phyloP scores from a whole-genome alignment of 2,797 vertebrate species.

The Miichthys miiuy region DNA sequence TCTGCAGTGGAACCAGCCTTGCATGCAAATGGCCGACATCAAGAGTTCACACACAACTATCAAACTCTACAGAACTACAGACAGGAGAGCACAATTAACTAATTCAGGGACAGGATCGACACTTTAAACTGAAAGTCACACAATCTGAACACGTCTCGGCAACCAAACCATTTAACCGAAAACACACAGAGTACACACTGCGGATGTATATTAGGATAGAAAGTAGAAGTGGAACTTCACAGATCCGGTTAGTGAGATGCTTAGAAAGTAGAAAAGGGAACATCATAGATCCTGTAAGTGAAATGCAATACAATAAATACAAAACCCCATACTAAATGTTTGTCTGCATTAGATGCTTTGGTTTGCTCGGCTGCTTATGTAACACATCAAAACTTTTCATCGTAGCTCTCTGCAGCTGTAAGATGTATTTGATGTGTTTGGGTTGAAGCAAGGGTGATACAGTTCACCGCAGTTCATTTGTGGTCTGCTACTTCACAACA shows the following conservation, averaged over 20 bases:
- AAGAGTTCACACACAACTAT: conserved; percentile 73
- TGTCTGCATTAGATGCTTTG: background rate
- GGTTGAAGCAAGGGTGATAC: background rate
- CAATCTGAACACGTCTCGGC: background rate
- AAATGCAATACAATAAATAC: background rate
- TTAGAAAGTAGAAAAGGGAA: background rate
- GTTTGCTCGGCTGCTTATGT: background rate
- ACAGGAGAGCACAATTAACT: conserved; percentile 19
- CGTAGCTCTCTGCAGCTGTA: background rate
- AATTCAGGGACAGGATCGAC: background rate
- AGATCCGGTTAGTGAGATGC: background rate
- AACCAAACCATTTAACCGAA: background rate
- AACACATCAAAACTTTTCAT: background rate
- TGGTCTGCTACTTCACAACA: background rate
- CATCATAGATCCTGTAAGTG: background rate
- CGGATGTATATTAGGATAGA: background rate
- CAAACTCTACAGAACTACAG: conserved; percentile 62
- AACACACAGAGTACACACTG: background rate
- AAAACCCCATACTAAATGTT: background rate
- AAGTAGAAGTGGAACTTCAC: background rate
- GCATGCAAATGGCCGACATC: conserved; percentile 84
- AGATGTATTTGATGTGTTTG: background rate
- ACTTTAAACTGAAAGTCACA: background rate
- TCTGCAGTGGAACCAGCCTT: conserved; percentile 88
- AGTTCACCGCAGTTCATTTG: conserved; percentile 1